These are phyloP conservation scores for Pipra filicauda DNA, from an alignment of 2,113 vertebrate genomes.

Conservation along the genomic window DNA sequence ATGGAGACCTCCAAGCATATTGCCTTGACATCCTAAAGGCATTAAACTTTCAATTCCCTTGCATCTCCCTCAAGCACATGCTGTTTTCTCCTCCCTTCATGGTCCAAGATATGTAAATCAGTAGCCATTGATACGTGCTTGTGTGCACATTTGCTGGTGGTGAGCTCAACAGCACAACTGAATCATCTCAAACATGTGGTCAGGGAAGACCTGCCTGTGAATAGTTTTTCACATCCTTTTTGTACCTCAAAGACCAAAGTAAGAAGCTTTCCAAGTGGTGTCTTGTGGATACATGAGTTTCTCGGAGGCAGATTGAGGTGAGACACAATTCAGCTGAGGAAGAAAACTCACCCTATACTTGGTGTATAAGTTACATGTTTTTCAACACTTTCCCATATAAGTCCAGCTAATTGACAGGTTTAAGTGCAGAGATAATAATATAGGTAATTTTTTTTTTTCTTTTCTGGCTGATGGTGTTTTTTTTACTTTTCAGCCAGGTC, in stretches of 20 bases:
- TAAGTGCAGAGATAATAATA: background rate
- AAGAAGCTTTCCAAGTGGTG: background rate
- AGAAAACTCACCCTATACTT: background rate
- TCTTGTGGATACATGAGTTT: background rate
- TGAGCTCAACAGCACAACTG: background rate
- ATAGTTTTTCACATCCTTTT: background rate
- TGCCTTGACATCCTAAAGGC: background rate
- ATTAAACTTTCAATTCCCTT: background rate
- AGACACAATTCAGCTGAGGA: background rate
- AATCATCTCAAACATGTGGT: background rate
- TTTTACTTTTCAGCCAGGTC: background rate
- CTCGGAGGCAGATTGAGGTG: background rate
- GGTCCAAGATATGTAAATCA: background rate
- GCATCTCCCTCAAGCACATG: background rate
- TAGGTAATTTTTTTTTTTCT: rapidly evolving
- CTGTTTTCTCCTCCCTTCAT: background rate
- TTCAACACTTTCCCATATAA: background rate
- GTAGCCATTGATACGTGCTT: background rate
- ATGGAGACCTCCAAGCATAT: background rate
- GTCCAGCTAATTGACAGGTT: background rate
- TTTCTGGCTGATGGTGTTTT: background rate
- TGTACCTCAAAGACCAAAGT: background rate
- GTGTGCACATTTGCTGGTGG: background rate
- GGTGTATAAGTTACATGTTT: background rate
- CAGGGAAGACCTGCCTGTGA: background rate